Evolutionary conservation across 2,888 invertebrate species (phyloP).

Genomic region (Tineola bisselliella): DNA sequence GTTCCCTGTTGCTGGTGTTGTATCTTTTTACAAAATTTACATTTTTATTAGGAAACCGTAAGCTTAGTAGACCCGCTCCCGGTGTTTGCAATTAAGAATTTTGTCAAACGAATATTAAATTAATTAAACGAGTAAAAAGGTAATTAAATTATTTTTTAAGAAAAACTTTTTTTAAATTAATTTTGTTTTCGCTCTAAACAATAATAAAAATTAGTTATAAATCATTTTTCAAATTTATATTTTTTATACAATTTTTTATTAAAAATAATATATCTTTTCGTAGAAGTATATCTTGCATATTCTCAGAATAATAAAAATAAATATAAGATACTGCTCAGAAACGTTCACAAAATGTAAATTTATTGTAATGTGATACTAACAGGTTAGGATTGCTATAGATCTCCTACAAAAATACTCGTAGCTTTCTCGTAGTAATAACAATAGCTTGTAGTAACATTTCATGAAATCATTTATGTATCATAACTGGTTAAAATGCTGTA

Average conservation of each 20-base stretch:
- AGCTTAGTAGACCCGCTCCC: background rate
- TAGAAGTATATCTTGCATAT: background rate
- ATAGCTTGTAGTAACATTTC: background rate
- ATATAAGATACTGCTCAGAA: background rate
- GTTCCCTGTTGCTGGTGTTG: background rate
- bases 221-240: too few species aligned
- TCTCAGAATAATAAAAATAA: background rate
- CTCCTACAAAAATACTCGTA: background rate
- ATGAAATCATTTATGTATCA: too few species aligned
- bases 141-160: background rate
- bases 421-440: background rate
- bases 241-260: too few species aligned
- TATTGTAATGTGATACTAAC: background rate
- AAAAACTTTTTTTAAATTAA: background rate
- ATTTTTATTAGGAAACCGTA: background rate
- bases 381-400: background rate
- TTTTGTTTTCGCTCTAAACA: background rate
- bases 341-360: background rate
- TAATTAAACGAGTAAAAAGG: background rate
- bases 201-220: background rate
- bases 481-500: too few species aligned
- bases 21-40: constrained; percentile 8
- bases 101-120: constrained; percentile 9
- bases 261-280: too few species aligned
- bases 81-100: constrained; percentile 9